These are phyloP conservation scores for Aquatica leii DNA, from an alignment of 2,888 invertebrate species.

Conservation along the genomic window DNA sequence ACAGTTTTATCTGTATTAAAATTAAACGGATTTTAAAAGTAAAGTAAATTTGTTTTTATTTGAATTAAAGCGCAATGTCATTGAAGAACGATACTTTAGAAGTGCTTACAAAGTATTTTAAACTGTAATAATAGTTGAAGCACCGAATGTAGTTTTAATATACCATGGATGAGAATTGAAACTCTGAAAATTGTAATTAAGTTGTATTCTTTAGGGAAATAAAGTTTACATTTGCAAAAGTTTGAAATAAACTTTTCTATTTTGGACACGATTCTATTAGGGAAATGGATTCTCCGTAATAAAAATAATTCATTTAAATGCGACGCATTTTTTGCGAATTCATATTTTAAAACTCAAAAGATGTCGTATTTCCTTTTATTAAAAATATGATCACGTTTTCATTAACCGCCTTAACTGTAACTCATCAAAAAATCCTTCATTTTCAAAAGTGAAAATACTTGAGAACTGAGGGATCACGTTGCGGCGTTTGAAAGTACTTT, in stretches of 20 bases:
- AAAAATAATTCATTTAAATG: constrained; percentile 19
- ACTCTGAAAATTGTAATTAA: constrained; percentile 35
- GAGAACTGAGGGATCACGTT: constrained; percentile 18
- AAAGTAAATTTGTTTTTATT: too few species aligned
- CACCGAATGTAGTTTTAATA: constrained; percentile 23
- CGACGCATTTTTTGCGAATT: constrained; percentile 13
- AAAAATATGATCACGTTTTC: constrained; percentile 28
- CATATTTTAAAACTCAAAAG: neutral
- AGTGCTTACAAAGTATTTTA: too few species aligned
- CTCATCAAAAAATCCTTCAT: constrained; percentile 31
- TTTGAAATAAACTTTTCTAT: constrained; percentile 36
- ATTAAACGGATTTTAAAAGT: too few species aligned
- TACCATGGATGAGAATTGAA: constrained; percentile 24
- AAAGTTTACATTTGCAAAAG: constrained; percentile 41
- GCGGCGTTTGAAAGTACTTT: constrained; percentile 23
- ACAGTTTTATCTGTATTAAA: too few species aligned
- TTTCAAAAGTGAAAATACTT: constrained; percentile 30
- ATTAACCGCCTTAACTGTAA: constrained; percentile 18
- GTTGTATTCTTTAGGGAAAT: constrained; percentile 44
- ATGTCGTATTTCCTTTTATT: constrained; percentile 17
- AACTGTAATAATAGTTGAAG: neutral
- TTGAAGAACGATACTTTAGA: too few species aligned
- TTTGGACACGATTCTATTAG: constrained; percentile 17
- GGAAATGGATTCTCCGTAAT: constrained; percentile 17
- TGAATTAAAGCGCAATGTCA: too few species aligned